Evolutionary conservation across 2,888 invertebrate species (phyloP), one percentile per base, ranked within the genome.

Genomic region (Apotomis turbidana): DNA sequence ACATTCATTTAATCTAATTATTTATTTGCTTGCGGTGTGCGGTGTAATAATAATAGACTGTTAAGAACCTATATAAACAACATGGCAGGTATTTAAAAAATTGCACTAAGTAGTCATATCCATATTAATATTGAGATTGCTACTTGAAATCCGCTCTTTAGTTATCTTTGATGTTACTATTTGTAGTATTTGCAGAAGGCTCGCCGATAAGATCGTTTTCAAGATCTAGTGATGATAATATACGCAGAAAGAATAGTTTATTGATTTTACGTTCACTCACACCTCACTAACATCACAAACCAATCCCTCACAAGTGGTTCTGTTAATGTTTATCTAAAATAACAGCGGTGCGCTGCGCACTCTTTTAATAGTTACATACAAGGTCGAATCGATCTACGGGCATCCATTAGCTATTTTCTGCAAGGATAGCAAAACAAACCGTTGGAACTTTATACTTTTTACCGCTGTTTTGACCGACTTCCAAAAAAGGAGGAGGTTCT

Each of bases 331-430:
- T 41, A 67, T 49, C 71, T 67, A 52, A 71, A 68, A 72, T 62
- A 72, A 46, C 71, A 12, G 36, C 36, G 61, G 27, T 27, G 61
- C 6, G 41, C 41, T 41, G 41, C 67, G 67, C 57, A 54, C 38
- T 72, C 68, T 68, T 72, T 68, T 63, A 58, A 63, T 72, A 72
- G 72, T 58, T 27, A 58, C 55, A 41, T 57, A 46, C 72, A 72
- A 72, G 72, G 72, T 61, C 71, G 61, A 51, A 57, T 68, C 71
- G 41, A 61, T 49, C 60, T 52, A 66, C 51, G 64, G 70, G 70
- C n/a, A 70, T 41, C 41, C 36, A 38, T 38, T n/a, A 27, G 57
- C 38, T 58, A 70, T 52, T 64, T 44, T 55, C 38, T 38, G 9
- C 8, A 15, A 12, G 10, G 49, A 46, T 55, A 49, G 4, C 10